Evolutionary conservation across 2,113 vertebrate species (phyloP), one percentile per base, ranked within the genome.

Genomic region (Hippolais icterina): DNA sequence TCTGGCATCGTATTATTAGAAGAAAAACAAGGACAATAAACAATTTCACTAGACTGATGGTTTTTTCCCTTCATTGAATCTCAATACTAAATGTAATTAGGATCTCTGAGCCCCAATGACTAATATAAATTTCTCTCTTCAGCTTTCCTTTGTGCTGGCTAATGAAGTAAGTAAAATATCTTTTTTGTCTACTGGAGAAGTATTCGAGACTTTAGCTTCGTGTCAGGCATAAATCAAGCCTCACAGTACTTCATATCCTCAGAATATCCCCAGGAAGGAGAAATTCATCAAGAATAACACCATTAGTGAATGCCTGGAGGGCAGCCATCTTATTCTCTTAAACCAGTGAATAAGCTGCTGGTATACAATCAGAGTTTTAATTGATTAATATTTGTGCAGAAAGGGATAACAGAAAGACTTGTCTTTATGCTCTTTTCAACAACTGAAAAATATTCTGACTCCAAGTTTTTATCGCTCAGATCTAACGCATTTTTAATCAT

Each of bases 191-290:
- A 68, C 82, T 83, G 87, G 69, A 97, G 93, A 76, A 93, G 79
- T 66, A 92, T 95, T 97, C 96, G 94, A 98, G 97, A 95, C 31
- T 96, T 89, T 23, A 95, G 96, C 78, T 97, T 98, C 89, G 89
- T 92, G 93, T 97, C 97, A 98, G 98, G 93, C 96, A 98, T 99
- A 98, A 98, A 98, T 98, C 97, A 98, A 96, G 94, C 89, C 83
- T 98, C 96, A 93, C 94, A 97, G 96, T 95, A 91, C 57, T 97
- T 97, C 97, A 94, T 80, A 96, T 97, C 96, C 97, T 96, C 96
- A 96, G 94, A 97, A 98, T 98, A 96, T 98, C 97, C 97, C 94
- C 95, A 98, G 97, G 95, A 96, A 98, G 97, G 94, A 94, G 90
- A 97, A 98, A 98, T 98, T 98, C 95, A 98, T 98, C 97, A 98